Conservation (phyloP, 53 echinoderm and acorn worm species). For the Pentamera pediparva region DNA sequence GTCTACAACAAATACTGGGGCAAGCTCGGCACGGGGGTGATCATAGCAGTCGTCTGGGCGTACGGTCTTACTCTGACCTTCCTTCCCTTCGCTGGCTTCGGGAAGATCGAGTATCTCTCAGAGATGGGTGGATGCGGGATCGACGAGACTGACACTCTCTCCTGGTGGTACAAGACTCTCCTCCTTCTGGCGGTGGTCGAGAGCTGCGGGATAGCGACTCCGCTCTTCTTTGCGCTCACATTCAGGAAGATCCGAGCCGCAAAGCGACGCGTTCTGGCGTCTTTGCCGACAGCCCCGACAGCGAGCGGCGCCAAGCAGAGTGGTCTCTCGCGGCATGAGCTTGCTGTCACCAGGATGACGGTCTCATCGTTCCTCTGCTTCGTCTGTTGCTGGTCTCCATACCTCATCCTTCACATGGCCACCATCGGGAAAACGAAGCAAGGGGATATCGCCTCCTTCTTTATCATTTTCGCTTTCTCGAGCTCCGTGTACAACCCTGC, state of each 20-base stretch:
- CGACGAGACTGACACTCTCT: not conserved
- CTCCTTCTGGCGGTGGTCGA: not conserved
- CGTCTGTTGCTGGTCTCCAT: slow-evolving; percentile 17
- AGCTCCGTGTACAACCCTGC: slow-evolving; percentile 15
- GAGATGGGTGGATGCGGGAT: slow-evolving; percentile 6
- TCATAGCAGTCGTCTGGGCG: too few relatives aligned
- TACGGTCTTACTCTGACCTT: too few relatives aligned
- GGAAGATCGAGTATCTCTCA: too few relatives aligned
- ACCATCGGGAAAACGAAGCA: not conserved
- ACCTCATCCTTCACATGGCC: slow-evolving; percentile 18
- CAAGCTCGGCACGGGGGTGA: too few relatives aligned
- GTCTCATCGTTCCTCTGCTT: not conserved
- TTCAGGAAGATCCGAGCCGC: not conserved
- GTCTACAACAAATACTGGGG: too few relatives aligned
- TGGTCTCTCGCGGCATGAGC: slow-evolving; percentile 11
- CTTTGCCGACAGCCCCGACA: too few relatives aligned
- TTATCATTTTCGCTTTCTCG: slow-evolving; percentile 21
- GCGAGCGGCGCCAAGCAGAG: too few relatives aligned
- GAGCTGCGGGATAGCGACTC: not conserved
- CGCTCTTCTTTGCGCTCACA: not conserved
- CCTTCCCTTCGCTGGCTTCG: too few relatives aligned
- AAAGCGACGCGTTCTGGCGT: too few relatives aligned
- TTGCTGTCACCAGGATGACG: slow-evolving; percentile 21
- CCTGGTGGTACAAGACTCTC: slow-evolving; percentile 2
- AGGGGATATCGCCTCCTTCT: not conserved